Conservation (phyloP, 2,888 invertebrate species). For the Autographa gamma region DNA sequence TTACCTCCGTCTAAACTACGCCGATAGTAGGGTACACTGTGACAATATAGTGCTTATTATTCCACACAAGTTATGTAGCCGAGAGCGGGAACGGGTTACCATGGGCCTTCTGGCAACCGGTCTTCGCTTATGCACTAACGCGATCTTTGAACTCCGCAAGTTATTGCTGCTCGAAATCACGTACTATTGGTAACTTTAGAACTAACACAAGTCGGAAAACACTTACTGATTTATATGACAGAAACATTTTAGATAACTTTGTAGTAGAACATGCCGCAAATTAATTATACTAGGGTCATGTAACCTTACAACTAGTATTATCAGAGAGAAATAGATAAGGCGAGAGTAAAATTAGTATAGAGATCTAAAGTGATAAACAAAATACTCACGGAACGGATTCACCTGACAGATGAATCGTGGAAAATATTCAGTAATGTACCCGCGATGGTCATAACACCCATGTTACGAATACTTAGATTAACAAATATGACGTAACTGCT, state of each 20-base stretch:
- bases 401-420: constrained; percentile 14
- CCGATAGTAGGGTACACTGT: not conserved
- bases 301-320: not conserved
- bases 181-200: constrained; percentile 7
- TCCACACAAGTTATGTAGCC: constrained; percentile 30
- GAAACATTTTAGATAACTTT: constrained; percentile 5
- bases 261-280: constrained; percentile 3
- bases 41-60: constrained; percentile 26
- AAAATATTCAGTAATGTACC: constrained; percentile 33
- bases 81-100: constrained; percentile 39
- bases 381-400: not conserved
- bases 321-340: not conserved
- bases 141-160: constrained; percentile 45
- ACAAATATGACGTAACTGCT: constrained; percentile 81
- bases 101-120: constrained; percentile 43
- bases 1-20: not conserved
- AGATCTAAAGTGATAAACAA: not conserved
- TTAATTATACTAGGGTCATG: not conserved
- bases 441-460: constrained; percentile 17
- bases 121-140: constrained; percentile 38
- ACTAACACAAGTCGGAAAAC: not conserved
- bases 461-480: constrained; percentile 55
- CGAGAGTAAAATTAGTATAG: not conserved
- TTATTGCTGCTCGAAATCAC: constrained; percentile 25
- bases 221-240: not conserved